Evolutionary conservation across 1,140 invertebrate genomes (phyloP), one percentile per base, ranked within the genome.

Genomic region (Danaus plexippus): DNA sequence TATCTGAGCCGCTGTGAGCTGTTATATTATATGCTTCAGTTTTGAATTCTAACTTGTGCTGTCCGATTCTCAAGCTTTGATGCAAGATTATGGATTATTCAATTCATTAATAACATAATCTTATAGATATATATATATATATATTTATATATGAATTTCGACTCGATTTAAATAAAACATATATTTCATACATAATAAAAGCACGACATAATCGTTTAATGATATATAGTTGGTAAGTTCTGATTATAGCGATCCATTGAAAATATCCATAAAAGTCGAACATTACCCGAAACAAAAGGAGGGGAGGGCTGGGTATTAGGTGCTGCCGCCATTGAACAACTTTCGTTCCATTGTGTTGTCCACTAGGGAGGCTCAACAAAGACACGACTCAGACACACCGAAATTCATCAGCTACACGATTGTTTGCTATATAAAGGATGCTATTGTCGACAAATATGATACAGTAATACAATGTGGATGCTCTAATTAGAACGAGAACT

Each of bases 261-360:
- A 84, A 86, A 83, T 83, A 85, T 86, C 80, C 80, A 86, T 86
- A 86, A 86, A 86, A 86, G 80, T 86, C 79, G 80, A 86, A 84
- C 83, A 84, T 86, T 81, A 80, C 69, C 76, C 80, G 73, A 86
- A 86, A 86, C 79, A 84, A 84, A 72, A 76, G 76, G 67, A 74
- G 77, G 72, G 80, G 73, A 75, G 80, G 82, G 71, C 68, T 72
- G 73, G 77, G 78, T 81, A 86, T 84, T 83, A 84, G 83, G 80
- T 83, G 80, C 76, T 77, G 75, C 69, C 61, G 71, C 75, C 73
- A 83, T 80, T 86, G 79, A 84, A 81, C 80, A 84, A 86, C 83
- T 86, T 86, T 83, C 82, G 82, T 85, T 75, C 79, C 75, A 81
- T 86, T 86, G 80, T 84, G 73, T 85, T 77, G 82, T 82, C 82